These are phyloP conservation scores for Glomeris maerens DNA, from an alignment of 1,140 invertebrate genomes.

Conservation along the genomic window DNA sequence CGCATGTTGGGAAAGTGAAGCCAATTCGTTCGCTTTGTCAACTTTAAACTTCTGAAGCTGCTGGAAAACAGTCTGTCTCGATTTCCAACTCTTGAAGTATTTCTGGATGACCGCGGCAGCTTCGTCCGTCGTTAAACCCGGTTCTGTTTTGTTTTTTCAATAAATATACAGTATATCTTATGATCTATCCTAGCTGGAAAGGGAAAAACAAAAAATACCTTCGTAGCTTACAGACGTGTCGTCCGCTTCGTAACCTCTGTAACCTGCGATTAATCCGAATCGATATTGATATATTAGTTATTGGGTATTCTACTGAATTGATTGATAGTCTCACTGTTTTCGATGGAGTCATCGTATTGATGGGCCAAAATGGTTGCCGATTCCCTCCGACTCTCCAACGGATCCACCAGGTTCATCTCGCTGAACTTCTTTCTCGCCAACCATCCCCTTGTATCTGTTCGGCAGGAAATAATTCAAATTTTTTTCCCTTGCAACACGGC, in stretches of 20 bases:
- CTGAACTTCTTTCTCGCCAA: conserved; percentile 6
- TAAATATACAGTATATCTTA: background rate
- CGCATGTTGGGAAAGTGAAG: conserved; percentile 23
- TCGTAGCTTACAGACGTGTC: too few relatives aligned
- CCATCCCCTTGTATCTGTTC: conserved; percentile 11
- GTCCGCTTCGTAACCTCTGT: too few relatives aligned
- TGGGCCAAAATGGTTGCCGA: background rate
- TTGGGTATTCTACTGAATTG: conserved; percentile 3
- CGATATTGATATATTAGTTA: background rate
- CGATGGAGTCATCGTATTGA: background rate
- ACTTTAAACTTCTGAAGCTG: conserved; percentile 21
- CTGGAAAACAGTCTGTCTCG: conserved; percentile 19
- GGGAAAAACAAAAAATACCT: background rate
- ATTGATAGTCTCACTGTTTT: conserved; percentile 14
- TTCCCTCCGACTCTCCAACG: background rate
- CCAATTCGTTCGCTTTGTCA: conserved; percentile 22
- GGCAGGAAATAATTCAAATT: conserved; percentile 1
- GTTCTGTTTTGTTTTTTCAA: background rate
- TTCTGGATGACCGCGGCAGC: conserved; percentile 25
- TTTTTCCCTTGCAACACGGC: background rate
- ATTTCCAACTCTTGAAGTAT: conserved; percentile 25
- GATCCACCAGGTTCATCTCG: background rate
- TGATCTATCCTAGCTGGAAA: background rate
- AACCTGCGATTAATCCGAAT: background rate
- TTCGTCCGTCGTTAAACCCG: background rate